A percentile compares a stretch with the other conserved stretches of the same genome.
Conservation (phyloP, 2,797 vertebrate genomes). For the Sebastes vulpes region DNA sequence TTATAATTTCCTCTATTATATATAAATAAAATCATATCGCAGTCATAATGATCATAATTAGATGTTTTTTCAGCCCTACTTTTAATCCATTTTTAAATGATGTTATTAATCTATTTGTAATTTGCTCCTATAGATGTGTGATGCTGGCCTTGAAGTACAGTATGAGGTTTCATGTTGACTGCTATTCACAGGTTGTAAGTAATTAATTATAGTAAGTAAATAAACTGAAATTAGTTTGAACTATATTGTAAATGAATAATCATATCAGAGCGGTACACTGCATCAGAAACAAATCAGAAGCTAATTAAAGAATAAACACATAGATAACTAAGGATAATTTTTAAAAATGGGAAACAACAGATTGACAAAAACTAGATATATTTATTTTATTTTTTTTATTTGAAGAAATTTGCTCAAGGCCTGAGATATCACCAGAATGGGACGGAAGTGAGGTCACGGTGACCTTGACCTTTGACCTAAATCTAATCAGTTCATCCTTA, state of each 20-base stretch:
- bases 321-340: no score
- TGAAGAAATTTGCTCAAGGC: no score
- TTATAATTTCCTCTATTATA: no score
- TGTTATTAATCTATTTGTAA: background rate
- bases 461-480: no score
- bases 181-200: background rate
- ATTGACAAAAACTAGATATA: background rate
- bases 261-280: background rate
- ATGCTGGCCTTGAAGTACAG: background rate
- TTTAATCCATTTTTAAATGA: background rate
- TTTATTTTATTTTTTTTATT: background rate
- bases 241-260: background rate
- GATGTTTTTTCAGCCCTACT: background rate
- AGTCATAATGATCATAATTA: no score
- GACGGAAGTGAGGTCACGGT: accelerated
- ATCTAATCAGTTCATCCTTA: no score
- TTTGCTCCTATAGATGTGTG: background rate
- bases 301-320: background rate
- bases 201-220: background rate
- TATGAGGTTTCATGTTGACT: background rate
- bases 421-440: no score
- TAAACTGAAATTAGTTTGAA: background rate
- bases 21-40: no score
- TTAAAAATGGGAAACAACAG: background rate
- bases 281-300: background rate